Percentiles rank a stretch among this genome's conserved stretches.
Evolutionary conservation across 1,140 invertebrate genomes (phyloP).

Genomic region (Harpegnathos saltator): DNA sequence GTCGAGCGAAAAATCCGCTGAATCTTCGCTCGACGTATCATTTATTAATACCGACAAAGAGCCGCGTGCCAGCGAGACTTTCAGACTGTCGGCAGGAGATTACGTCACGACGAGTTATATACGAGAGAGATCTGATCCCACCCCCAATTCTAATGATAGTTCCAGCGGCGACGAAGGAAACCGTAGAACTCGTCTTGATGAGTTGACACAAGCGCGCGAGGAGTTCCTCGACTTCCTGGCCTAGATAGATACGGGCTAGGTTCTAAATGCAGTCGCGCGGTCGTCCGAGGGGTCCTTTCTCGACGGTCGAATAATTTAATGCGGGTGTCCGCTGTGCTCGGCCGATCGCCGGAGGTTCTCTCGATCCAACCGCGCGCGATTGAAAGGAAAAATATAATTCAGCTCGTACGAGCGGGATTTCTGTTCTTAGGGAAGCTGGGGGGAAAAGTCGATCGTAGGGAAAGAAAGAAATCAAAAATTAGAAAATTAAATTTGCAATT

Average conservation of each 20-base stretch:
- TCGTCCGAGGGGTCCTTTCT: constrained; percentile 41
- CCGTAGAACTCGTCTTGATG: constrained; percentile 39
- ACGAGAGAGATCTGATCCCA: constrained; percentile 31
- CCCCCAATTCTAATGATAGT: background rate
- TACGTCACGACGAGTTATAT: constrained; percentile 17
- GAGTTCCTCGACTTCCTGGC: constrained; percentile 65
- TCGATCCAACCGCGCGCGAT: background rate
- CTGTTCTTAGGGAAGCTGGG: too few species aligned
- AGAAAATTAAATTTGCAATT: too few species aligned
- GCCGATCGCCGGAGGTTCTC: constrained; percentile 36
- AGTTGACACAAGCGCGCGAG: constrained; percentile 46
- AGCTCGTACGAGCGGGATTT: too few species aligned
- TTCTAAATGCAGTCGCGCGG: constrained; percentile 37
- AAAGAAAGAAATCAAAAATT: too few species aligned
- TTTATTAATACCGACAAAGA: constrained; percentile 15
- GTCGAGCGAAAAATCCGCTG: too few species aligned
- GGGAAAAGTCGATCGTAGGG: too few species aligned
- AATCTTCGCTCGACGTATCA: background rate
- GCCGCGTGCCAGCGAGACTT: background rate
- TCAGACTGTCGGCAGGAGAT: background rate
- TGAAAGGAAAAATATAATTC: too few species aligned
- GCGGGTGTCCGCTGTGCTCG: constrained; percentile 17
- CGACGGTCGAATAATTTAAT: constrained; percentile 32
- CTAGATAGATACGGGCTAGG: constrained; percentile 56
- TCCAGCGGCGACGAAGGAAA: constrained; percentile 33